phyloP scores from a whole-genome alignment of 1,140 invertebrate species.

The Gonioctena quinquepunctata region DNA sequence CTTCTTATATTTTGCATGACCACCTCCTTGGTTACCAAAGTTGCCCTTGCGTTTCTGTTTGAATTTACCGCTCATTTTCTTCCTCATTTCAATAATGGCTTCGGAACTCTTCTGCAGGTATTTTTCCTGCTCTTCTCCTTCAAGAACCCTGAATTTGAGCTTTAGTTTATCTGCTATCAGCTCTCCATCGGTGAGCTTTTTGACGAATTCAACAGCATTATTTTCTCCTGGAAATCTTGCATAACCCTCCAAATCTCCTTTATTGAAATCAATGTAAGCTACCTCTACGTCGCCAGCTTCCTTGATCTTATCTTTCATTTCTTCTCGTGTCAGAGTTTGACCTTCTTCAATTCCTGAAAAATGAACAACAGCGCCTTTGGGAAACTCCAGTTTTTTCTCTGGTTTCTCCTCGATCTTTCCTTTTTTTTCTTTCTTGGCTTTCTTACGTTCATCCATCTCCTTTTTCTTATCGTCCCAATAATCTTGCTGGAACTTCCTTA shows the following conservation, averaged over 20 bases:
- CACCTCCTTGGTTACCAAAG: constrained; percentile 33
- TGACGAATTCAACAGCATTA: constrained; percentile 66
- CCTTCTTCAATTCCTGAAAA: constrained; percentile 66
- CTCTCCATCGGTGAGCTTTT: constrained; percentile 67
- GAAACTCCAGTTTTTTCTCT: constrained; percentile 59
- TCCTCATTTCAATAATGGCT: constrained; percentile 63
- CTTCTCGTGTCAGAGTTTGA: constrained; percentile 64
- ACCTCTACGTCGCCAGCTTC: constrained; percentile 65
- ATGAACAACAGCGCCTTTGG: constrained; percentile 70
- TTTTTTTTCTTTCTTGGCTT: constrained; percentile 60
- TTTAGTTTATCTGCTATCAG: constrained; percentile 59
- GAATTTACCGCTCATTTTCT: constrained; percentile 44
- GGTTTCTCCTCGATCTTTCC: constrained; percentile 46
- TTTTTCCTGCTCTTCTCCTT: constrained; percentile 71
- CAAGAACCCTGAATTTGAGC: constrained; percentile 63
- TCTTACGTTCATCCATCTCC: constrained; percentile 64
- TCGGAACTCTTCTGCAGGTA: constrained; percentile 68
- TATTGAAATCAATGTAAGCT: constrained; percentile 75
- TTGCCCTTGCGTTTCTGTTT: constrained; percentile 54
- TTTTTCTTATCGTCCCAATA: constrained; percentile 75
- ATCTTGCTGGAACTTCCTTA: constrained; percentile 72
- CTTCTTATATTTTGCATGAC: background rate
- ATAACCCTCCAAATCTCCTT: constrained; percentile 72
- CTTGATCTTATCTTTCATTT: constrained; percentile 70
- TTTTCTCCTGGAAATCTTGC: constrained; percentile 72